Base-by-base conservation (phyloP, 2,888 invertebrate genomes). In the Sphaerophoria rueppellii region DNA sequence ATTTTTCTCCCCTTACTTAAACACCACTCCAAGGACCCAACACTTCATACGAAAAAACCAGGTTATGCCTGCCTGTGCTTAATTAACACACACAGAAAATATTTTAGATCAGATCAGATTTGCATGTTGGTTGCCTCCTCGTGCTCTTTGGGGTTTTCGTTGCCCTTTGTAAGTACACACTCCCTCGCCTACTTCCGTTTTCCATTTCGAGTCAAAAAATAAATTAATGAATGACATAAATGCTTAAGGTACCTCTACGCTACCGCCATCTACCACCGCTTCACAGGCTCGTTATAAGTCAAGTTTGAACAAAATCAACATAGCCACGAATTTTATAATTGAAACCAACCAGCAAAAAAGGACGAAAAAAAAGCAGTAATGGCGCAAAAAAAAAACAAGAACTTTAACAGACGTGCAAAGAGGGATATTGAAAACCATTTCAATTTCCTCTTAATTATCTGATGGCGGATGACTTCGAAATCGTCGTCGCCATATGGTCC, bases 371-470 rank as follows among this genome's bases (percentile, higher is more conserved):
- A 32, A 50, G 52, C 70, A 58, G 60, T 65, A 37, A 67, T 71
- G 54, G 74, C 74, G 55, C 78, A 48, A 71, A 75, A 81, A 67
- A 67, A 11, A 24, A 16, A 60, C 40, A 37, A 60, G n/a, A 0
- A 43, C 40, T 2, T 24, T 50, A 48, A 35, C 24, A 55, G 14
- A 55, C 14, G 24, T 50, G 65, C 37, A 24, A 65, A 65, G 14
- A 24, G 50, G 57, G 60, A 71, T 72, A 75, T 75, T 61, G 65
- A 75, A 79, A 72, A 43, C 67, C 55, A 80, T 76, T 79, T 69
- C 80, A 72, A 83, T 83, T 83, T 83, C 80, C 80, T 69, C 72
- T 83, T 75, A 83, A 80, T 80, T 80, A 80, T 75, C 75, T 61
- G 71, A 69, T 63, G 80, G 57, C 69, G 61, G 65, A 48, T 46